Evolutionary conservation across 2,888 invertebrate species (phyloP), one percentile per base, ranked within the genome.

Genomic region (Euspilapteryx auroguttella): DNA sequence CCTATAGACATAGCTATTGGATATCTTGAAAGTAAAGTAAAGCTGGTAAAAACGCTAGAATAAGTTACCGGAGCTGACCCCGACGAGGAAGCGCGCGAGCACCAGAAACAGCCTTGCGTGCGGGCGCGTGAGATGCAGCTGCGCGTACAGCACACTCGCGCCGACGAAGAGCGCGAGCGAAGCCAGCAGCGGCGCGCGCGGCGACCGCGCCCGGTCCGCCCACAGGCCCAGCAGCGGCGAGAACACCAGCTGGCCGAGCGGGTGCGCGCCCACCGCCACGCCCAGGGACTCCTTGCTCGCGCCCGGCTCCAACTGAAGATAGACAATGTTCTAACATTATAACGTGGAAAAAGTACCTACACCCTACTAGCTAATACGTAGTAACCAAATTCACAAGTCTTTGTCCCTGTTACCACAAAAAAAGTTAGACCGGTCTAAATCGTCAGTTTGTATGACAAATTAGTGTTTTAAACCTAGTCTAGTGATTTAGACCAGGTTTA

Each of bases 281-380:
- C 92, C 91, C 80, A 91, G 83, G 47, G 87, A 86, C 62, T 87
- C 89, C 56, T 91, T 91, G 37, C 85, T 85, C 4, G 89, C 85
- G 14, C 79, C 79, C 29, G 85, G 83, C 62, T 91, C 89, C 61
- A 92, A 64, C 91, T 92, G 68, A 31, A 78, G 66, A 17, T n/a
- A n/a, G n/a, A n/a, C n/a, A n/a, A n/a, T n/a, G n/a, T n/a, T n/a
- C n/a, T n/a, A n/a, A n/a, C n/a, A n/a, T n/a, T n/a, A n/a, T n/a
- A n/a, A n/a, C n/a, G n/a, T n/a, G n/a, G n/a, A n/a, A n/a, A n/a
- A n/a, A n/a, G n/a, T n/a, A n/a, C n/a, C n/a, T n/a, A n/a, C n/a
- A n/a, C n/a, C n/a, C n/a, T n/a, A n/a, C n/a, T n/a, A n/a, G n/a
- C n/a, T n/a, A n/a, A n/a, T n/a, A n/a, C n/a, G n/a, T n/a, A n/a